Conservation (phyloP, 2,113 vertebrate genomes). For the Stercorarius parasiticus region DNA sequence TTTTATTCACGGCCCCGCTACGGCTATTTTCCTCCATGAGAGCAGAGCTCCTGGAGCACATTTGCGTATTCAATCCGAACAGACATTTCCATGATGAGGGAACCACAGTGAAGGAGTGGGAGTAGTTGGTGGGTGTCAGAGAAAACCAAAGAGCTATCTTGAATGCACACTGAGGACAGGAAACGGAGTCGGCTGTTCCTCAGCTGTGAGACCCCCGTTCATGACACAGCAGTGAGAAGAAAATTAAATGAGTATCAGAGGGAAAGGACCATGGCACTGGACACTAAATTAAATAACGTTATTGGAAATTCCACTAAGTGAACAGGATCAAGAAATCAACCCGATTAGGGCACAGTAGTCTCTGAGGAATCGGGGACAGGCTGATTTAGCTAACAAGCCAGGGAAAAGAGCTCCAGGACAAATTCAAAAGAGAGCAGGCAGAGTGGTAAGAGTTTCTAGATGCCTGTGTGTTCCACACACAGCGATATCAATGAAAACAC, state of each 20-base stretch:
- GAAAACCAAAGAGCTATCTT: background rate
- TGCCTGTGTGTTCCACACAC: background rate
- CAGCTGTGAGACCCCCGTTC: rapidly evolving
- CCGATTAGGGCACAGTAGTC: background rate
- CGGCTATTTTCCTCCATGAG: background rate
- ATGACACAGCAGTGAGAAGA: background rate
- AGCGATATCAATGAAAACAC: background rate
- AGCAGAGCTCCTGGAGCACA: background rate
- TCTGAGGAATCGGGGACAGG: background rate
- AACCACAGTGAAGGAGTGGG: background rate
- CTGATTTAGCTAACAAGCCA: background rate
- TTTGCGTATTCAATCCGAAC: background rate
- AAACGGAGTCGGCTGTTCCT: background rate
- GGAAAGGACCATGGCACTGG: background rate
- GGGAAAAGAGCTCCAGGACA: background rate
- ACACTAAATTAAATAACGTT: background rate
- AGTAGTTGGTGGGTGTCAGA: background rate
- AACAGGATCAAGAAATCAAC: background rate
- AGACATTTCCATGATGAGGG: background rate
- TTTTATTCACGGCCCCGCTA: background rate
- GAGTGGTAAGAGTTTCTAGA: background rate
- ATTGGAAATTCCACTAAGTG: background rate
- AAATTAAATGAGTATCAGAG: background rate
- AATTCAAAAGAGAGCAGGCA: background rate
- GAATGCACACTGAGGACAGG: background rate